Base-by-base conservation (phyloP, 2,888 invertebrate species). In the Ferrisia virgata region DNA sequence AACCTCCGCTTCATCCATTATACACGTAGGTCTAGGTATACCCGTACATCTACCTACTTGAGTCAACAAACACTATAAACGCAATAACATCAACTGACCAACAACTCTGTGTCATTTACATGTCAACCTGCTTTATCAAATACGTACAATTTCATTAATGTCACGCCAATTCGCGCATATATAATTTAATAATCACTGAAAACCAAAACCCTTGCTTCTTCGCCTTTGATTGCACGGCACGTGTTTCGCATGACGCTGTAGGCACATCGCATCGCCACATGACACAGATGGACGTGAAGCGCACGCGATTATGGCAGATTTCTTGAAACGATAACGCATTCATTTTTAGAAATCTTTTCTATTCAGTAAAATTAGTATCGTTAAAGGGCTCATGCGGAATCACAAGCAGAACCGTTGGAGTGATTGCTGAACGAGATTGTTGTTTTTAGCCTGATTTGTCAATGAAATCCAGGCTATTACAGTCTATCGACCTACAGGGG, bases 111-210 rank as follows among this genome's bases (percentile, higher is more conserved):
- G 72, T 76, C 72, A 76, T 36, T 76, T 69, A 69, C 69, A 31
- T 36, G 72, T 76, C 72, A 36, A 36, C 36, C 36, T 36, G 72
- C 36, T 76, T 69, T 76, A 76, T 76, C 72, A 11, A 76, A 76
- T 76, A 76, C n/a, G n/a, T n/a, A n/a, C 36, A 76, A 76, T 76
- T 76, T 76, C 72, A 36, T 76, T 76, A 36, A 76, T 36, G 33
- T 76, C 72, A 76, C 36, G 33, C 72, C 72, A 76, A 76, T 36
- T 33, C 72, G 36, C 72, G 33, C 72, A 76, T 36, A 64, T 64
- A 64, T 64, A 64, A 64, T 64, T 64, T 64, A 64, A 64, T 64
- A 64, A 64, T 64, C 64, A 64, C 64, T n/a, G 64, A 64, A 64
- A 13, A 64, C 28, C 64, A 0, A 28, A 64, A 53, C 53, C 53